Conservation (phyloP, 2,888 invertebrate species). For the Blera fallax region DNA sequence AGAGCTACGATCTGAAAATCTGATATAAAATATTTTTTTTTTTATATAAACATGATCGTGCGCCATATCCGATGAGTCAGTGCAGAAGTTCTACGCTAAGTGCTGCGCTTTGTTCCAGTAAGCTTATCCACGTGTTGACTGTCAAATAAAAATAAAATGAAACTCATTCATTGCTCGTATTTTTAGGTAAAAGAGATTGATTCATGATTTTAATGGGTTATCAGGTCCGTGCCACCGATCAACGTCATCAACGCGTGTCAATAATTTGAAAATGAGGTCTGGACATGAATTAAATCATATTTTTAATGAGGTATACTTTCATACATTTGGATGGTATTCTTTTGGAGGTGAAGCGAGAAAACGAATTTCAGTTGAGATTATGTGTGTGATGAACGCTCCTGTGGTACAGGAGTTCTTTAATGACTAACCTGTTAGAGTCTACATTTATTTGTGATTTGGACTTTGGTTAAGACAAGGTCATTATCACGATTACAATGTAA, state of each 20-base stretch:
- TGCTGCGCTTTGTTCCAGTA: conserved; percentile 27
- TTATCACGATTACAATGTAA: no score
- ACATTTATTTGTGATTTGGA: no score
- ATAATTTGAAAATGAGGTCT: conserved; percentile 26
- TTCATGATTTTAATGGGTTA: conserved; percentile 43
- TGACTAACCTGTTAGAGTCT: no score
- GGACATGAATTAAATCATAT: not conserved
- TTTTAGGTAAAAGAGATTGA: conserved; percentile 20
- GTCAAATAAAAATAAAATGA: conserved; percentile 52
- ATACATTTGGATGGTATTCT: no score
- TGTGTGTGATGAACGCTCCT: no score
- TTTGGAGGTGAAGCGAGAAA: no score
- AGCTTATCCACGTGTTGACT: conserved; percentile 53
- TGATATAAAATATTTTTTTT: conserved; percentile 20
- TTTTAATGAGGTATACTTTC: no score
- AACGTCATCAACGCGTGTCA: conserved; percentile 56
- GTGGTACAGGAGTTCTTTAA: no score
- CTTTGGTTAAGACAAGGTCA: no score
- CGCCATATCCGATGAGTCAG: conserved; percentile 59
- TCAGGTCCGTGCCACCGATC: conserved; percentile 50
- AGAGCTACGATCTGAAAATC: not conserved
- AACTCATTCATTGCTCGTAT: conserved; percentile 45
- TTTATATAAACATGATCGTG: conserved; percentile 39
- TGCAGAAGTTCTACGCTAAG: conserved; percentile 35
- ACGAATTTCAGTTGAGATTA: no score